Conservation (phyloP, 2,888 invertebrate genomes). For the Spisula solida region DNA sequence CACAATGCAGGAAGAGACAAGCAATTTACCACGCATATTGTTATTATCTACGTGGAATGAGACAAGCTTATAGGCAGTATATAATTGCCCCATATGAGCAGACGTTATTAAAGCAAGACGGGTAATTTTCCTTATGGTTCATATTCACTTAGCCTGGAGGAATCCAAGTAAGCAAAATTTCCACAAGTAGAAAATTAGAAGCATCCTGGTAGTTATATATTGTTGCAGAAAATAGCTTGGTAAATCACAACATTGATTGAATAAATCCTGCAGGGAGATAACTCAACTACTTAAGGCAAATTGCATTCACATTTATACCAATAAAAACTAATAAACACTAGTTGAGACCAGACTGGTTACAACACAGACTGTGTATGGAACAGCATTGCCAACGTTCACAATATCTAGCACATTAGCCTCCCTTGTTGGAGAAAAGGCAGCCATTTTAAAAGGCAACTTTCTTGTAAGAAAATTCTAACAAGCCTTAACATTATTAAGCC, state of each 20-base stretch:
- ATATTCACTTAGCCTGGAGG: background rate
- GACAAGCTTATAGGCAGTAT: background rate
- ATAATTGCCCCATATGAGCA: conserved; percentile 3
- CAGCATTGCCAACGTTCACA: too few relatives aligned
- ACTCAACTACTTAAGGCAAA: background rate
- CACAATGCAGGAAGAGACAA: background rate
- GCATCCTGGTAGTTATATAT: background rate
- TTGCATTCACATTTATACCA: too few relatives aligned
- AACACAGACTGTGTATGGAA: too few relatives aligned
- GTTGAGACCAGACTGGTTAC: too few relatives aligned
- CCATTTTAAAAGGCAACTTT: too few relatives aligned
- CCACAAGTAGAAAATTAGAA: conserved; percentile 21
- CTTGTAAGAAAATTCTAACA: too few relatives aligned
- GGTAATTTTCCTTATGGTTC: background rate
- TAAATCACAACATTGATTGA: background rate
- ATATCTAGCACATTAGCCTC: too few relatives aligned
- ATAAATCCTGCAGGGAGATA: background rate
- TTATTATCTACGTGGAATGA: background rate
- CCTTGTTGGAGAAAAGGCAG: too few relatives aligned
- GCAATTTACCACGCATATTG: background rate
- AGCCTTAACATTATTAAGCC: too few relatives aligned
- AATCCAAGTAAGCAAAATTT: background rate
- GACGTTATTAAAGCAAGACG: background rate
- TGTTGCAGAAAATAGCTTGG: background rate
- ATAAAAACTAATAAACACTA: too few relatives aligned